Percentiles rank a stretch among this genome's conserved stretches.
phyloP scores from a whole-genome alignment of 2,888 invertebrate genomes.

The Phania funesta region DNA sequence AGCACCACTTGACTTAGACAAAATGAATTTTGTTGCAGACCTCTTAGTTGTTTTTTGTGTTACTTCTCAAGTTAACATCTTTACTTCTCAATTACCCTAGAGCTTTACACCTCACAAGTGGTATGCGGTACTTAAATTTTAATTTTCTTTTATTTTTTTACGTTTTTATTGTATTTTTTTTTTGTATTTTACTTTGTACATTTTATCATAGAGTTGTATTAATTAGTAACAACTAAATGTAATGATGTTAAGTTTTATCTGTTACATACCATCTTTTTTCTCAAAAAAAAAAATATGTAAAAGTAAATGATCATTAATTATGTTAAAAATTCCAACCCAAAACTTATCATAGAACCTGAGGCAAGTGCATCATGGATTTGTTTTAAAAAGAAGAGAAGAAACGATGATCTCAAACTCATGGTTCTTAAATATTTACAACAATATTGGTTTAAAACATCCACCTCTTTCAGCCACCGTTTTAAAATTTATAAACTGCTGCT shows the following conservation, averaged over 20 bases:
- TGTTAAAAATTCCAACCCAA: conserved; percentile 29
- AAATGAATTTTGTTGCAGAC: no score
- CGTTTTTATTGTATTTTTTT: conserved; percentile 27
- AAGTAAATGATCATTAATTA: conserved; percentile 59
- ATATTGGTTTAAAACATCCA: conserved; percentile 31
- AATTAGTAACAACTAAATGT: conserved; percentile 62
- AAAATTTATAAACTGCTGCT: conserved; percentile 19
- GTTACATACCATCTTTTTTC: conserved; percentile 50
- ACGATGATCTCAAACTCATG: no score
- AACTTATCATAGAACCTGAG: background rate
- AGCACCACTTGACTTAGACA: no score
- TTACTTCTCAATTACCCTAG: no score
- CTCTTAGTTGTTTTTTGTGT: no score
- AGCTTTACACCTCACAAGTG: no score
- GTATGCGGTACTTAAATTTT: background rate
- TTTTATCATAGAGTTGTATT: conserved; percentile 56
- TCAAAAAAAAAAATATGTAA: background rate
- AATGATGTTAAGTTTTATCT: conserved; percentile 63
- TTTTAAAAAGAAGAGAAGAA: background rate
- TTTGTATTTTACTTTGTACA: background rate
- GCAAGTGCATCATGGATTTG: conserved; percentile 54
- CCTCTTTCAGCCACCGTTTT: conserved; percentile 63
- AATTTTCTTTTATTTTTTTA: background rate
- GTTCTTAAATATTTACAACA: background rate
- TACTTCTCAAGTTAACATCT: no score